phyloP scores from a whole-genome alignment of 1,140 invertebrate species.

The Drosophila sucinea region DNA sequence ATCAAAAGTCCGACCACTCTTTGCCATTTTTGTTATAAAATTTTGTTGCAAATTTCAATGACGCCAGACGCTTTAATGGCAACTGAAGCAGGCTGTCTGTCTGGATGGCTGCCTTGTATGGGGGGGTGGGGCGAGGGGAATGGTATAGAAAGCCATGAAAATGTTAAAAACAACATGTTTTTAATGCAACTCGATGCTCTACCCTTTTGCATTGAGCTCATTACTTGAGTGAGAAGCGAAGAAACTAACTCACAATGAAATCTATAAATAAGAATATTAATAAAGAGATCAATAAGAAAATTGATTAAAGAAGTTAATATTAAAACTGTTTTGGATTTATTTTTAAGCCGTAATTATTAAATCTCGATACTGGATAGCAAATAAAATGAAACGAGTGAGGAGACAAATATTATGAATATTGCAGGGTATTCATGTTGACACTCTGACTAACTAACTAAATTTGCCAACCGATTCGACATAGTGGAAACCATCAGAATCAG shows the following conservation, averaged over 20 bases:
- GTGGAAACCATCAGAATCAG: slow-evolving; percentile 48
- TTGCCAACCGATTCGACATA: slow-evolving; percentile 36
- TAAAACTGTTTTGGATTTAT: too few species aligned
- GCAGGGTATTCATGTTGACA: slow-evolving; percentile 15
- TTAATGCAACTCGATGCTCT: slow-evolving; percentile 34
- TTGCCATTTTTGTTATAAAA: slow-evolving; percentile 16
- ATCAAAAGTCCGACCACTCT: not conserved
- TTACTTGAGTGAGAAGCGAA: slow-evolving; percentile 16
- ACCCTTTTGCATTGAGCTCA: slow-evolving; percentile 10
- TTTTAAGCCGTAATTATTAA: too few species aligned
- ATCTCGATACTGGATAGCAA: too few species aligned
- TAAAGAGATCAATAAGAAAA: not conserved
- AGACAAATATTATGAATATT: not conserved
- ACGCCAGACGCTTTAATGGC: slow-evolving; percentile 67
- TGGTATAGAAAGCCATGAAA: slow-evolving; percentile 34
- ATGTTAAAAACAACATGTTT: slow-evolving; percentile 73
- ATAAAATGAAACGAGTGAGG: too few species aligned
- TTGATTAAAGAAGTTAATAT: not conserved
- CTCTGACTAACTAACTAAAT: not conserved
- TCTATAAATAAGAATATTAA: not conserved
- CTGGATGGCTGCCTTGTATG: not conserved
- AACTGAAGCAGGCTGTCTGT: slow-evolving; percentile 14
- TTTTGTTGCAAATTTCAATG: slow-evolving; percentile 58
- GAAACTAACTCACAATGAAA: not conserved
- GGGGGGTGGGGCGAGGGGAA: not conserved